These are phyloP conservation scores for Cryptocephalus primarius DNA, from an alignment of 2,888 invertebrate genomes.

Conservation along the genomic window DNA sequence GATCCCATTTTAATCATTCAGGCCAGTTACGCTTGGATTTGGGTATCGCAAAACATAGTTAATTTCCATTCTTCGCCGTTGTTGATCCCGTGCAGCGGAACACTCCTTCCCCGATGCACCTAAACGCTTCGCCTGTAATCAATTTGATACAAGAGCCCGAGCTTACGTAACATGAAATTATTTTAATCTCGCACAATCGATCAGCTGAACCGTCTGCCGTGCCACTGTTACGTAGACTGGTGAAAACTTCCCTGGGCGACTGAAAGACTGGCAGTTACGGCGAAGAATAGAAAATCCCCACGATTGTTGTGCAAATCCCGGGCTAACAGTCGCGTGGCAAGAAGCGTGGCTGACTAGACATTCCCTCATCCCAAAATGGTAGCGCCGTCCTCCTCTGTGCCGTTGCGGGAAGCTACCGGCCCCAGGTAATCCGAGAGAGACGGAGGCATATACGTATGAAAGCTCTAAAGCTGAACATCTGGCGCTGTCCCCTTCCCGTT, in stretches of 20 bases:
- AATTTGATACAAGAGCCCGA: neutral
- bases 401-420: neutral
- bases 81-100: too few species aligned
- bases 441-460: neutral
- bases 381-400: neutral
- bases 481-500: neutral
- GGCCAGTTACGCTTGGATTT: too few species aligned
- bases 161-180: neutral
- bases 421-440: neutral
- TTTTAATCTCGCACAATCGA: neutral
- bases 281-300: conserved; percentile 32
- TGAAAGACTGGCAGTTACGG: conserved; percentile 28
- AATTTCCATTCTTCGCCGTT: too few species aligned
- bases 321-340: conserved; percentile 33
- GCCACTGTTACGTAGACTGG: neutral
- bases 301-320: conserved; percentile 36
- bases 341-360: conserved; percentile 36
- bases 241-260: conserved; percentile 3
- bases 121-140: neutral
- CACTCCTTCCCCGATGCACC: too few species aligned
- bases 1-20: too few species aligned
- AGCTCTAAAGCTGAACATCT: conserved; percentile 1
- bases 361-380: conserved; percentile 17
- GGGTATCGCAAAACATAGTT: too few species aligned
- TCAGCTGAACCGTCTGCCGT: neutral